These are phyloP conservation scores for Diglossa cyanea DNA, from an alignment of 2,797 vertebrate genomes.

Conservation along the genomic window DNA sequence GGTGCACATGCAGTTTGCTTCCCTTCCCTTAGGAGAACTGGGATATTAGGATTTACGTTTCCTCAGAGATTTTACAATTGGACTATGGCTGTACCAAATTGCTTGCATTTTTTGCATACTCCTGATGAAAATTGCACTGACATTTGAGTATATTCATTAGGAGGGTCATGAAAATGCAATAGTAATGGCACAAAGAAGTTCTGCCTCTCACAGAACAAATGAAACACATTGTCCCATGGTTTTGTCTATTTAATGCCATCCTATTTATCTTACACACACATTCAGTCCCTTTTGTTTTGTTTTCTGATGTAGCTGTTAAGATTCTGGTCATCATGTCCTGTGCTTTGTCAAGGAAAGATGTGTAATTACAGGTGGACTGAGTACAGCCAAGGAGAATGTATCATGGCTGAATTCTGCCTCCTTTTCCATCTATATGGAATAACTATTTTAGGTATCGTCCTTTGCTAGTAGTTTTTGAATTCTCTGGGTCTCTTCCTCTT, in stretches of 20 bases:
- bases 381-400: not conserved
- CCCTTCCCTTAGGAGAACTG: not conserved
- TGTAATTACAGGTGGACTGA: not conserved
- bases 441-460: not conserved
- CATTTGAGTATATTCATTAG: conserved; percentile 11
- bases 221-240: not conserved
- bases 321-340: not conserved
- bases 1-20: not conserved
- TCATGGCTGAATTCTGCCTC: not conserved
- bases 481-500: not conserved
- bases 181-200: not conserved
- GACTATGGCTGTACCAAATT: not conserved
- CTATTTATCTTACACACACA: not conserved
- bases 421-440: not conserved
- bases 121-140: conserved; percentile 19
- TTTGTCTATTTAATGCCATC: not conserved
- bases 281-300: not conserved
- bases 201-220: not conserved
- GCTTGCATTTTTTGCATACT: not conserved
- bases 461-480: not conserved
- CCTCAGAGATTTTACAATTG: not conserved
- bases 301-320: not conserved
- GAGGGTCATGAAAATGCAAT: not conserved
- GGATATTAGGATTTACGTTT: not conserved
- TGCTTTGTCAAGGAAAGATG: not conserved